Percentiles rank a stretch among this genome's conserved stretches.
These are phyloP conservation scores for Empidonax alnorum DNA, from an alignment of 2,113 vertebrate genomes.

Conservation along the genomic window DNA sequence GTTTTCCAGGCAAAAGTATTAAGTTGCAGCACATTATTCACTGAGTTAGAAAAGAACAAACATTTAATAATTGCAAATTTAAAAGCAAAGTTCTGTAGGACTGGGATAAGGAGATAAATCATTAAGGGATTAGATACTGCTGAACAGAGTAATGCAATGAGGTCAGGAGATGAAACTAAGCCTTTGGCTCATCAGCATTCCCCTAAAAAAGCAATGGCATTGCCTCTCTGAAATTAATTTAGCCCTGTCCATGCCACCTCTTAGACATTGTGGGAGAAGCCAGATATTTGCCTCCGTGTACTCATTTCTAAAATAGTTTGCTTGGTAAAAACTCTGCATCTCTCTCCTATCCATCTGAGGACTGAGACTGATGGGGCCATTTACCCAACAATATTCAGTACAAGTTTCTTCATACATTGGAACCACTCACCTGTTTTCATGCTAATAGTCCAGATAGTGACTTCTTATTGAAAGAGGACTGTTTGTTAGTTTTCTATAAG, in stretches of 20 bases:
- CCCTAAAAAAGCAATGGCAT: neutral
- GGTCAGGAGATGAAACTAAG: conserved; percentile 44
- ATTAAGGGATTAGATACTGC: conserved; percentile 19
- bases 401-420: neutral
- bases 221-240: neutral
- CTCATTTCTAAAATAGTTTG: neutral
- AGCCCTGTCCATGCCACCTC: neutral
- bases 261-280: neutral
- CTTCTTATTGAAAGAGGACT: neutral
- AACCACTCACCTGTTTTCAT: neutral
- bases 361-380: neutral
- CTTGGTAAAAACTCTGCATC: neutral
- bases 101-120: conserved; percentile 39
- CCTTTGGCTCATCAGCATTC: neutral
- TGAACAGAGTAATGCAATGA: conserved; percentile 25
- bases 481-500: neutral
- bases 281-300: neutral
- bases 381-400: neutral
- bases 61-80: conserved; percentile 69
- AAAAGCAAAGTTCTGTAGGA: conserved; percentile 54
- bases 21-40: conserved; percentile 38
- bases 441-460: neutral
- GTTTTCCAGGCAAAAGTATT: conserved; percentile 24
- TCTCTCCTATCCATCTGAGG: neutral
- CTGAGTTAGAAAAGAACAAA: conserved; percentile 55